Evolutionary conservation across 2,113 vertebrate species (phyloP), one percentile per base, ranked within the genome.

Genomic region (Apteryx owenii): DNA sequence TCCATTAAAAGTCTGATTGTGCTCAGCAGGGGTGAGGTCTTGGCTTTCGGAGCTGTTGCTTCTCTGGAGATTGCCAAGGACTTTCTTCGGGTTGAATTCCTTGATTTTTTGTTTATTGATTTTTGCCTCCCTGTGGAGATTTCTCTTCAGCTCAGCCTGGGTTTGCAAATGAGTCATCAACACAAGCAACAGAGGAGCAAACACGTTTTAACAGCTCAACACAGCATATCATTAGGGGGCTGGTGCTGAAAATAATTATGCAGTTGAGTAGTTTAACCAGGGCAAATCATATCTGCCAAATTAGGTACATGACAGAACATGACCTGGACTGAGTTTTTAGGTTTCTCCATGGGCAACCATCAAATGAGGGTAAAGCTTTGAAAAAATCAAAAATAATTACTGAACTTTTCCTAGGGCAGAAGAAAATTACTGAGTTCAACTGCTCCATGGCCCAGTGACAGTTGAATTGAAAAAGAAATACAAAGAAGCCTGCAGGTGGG

Each of bases 101-200:
- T 76, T 93, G 19, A 4, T 48, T 80, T 98, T 98, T 65, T 95
- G 94, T 68, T 97, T 85, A 76, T 70, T 95, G 87, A 95, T 93
- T 92, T 90, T 97, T 12, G 69, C 81, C 58, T 98, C 98, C 91
- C 80, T 85, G 25, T 89, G 98, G 97, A 98, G 97, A 92, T 88
- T 97, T 58, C 92, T 53, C 95, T 96, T 98, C 93, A 96, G 54
- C 94, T 98, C 97, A n/a, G 70, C 91, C 95, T 98, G 98, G 12
- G 75, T 95, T 97, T 97, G 97, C 92, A 98, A 98, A 97, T 10
- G 15, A 96, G 80, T 88, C 53, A 23, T 92, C 72, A 96, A 51
- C 90, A 77, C 16, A 3, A 80, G 68, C 85, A 81, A 75, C 56
- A 58, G 88, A 95, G 54, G 78, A 80, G 73, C 0, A 1, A 92